A percentile compares a stretch with the other conserved stretches of the same genome.
phyloP scores from a whole-genome alignment of 2,797 vertebrate species.

The Threskiornis aethiopicus region DNA sequence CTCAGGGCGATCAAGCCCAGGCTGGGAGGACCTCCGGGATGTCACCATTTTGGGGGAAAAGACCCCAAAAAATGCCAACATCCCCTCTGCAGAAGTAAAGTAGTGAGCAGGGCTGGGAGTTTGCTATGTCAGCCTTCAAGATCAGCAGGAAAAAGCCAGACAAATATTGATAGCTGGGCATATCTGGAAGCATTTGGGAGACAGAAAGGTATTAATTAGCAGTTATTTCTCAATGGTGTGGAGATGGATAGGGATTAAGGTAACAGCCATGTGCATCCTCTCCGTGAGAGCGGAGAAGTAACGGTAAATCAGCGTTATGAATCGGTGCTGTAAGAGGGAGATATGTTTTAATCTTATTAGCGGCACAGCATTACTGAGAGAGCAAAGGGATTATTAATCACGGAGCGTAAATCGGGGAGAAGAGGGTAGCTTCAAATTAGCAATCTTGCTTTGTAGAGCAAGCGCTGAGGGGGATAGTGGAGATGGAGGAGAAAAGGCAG shows the following conservation, averaged over 20 bases:
- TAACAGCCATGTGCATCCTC: constrained; percentile 6
- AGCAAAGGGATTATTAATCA: constrained; percentile 36
- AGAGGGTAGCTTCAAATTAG: neutral
- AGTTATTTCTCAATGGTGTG: neutral
- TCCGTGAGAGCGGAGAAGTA: neutral
- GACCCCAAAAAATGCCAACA: rapidly evolving
- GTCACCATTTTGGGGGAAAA: rapidly evolving
- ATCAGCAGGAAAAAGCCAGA: neutral
- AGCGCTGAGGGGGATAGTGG: neutral
- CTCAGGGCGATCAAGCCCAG: rapidly evolving
- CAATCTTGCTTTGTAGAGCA: neutral
- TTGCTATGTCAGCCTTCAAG: rapidly evolving
- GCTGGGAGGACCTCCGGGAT: rapidly evolving
- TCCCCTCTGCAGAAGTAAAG: neutral
- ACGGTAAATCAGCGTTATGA: constrained; percentile 64
- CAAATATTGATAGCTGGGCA: neutral
- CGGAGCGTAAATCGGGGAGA: neutral
- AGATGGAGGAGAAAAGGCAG: neutral
- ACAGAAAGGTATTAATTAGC: constrained; percentile 69
- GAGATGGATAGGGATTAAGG: constrained; percentile 71
- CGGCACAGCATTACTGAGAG: neutral
- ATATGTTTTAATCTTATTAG: constrained; percentile 76
- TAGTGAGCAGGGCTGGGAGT: rapidly evolving
- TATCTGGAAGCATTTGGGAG: neutral
- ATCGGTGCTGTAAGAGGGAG: constrained; percentile 63